Evolutionary conservation across 2,113 vertebrate genomes (phyloP), one percentile per base, ranked within the genome.

Genomic region (Paratilapia polleni): DNA sequence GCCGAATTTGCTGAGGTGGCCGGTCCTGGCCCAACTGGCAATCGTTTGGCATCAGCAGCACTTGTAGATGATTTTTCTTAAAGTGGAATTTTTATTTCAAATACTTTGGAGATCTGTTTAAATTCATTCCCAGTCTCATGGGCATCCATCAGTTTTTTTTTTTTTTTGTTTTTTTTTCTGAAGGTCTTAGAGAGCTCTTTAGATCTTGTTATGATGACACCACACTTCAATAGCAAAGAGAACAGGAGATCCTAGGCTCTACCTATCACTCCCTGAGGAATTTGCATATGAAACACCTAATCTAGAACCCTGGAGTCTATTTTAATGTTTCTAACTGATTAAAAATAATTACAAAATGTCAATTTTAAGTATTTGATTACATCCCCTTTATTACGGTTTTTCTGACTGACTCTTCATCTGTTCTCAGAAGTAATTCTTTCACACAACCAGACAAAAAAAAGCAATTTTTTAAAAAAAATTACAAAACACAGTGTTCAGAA

Each of bases 401-500:
- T 73, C 0, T 0, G 19, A n/a, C 19, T n/a, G 66, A 31, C 43
- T 31, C 66, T 70, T 47, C 17, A 11, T 68, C 41, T 26, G 8
- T 47, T 68, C 22, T 68, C 38, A 47, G 14, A 47, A 17, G 22
- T 47, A 19, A 68, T 47, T 14, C 64, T 47, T 2, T 26, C 19
- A 43, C 8, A 47, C 22, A 19, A 68, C 22, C 22, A 47, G 38
- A 47, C 41, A 47, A 41, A 47, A 60, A 3, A 34, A 34, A 6
- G 34, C 34, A 34, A 34, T n/a, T 4, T 34, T 34, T 34, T 34
- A 36, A 36, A 11, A 43, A 2, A 0, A 36, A 31, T 31, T 2
- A 66, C 8, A 13, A 10, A 15, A 47, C 13, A 15, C 38, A 47
- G 22, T 68, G 63, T 26, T 68, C 38, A 47, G 8, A 41, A 47